These are phyloP conservation scores for Acropternis orthonyx DNA, from an alignment of 2,797 vertebrate genomes.

Conservation along the genomic window DNA sequence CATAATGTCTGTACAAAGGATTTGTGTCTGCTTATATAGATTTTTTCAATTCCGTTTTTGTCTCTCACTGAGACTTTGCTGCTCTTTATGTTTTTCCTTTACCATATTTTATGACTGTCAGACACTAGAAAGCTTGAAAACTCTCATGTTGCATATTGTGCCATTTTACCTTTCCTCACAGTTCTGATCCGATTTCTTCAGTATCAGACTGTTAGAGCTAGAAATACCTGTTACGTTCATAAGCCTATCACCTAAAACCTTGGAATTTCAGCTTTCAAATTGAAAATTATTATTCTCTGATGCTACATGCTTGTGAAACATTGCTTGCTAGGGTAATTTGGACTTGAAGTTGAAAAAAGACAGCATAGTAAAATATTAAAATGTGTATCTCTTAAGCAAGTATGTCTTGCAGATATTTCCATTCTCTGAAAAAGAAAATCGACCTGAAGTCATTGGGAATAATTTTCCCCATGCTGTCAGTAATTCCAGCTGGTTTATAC, in stretches of 20 bases:
- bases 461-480: neutral
- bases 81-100: slow-evolving; percentile 32
- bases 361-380: slow-evolving; percentile 2
- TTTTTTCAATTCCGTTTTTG: slow-evolving; percentile 26
- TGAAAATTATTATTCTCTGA: neutral
- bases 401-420: neutral
- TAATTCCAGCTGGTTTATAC: neutral
- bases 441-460: neutral
- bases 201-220: slow-evolving; percentile 1
- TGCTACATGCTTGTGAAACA: neutral
- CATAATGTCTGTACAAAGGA: slow-evolving; percentile 9
- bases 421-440: neutral
- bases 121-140: slow-evolving; percentile 6
- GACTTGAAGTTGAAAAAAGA: slow-evolving; percentile 6
- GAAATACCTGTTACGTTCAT: neutral
- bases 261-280: neutral
- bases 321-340: slow-evolving; percentile 5
- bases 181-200: slow-evolving; percentile 11
- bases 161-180: neutral
- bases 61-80: slow-evolving; percentile 40
- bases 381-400: neutral
- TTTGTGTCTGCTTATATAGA: slow-evolving; percentile 18
- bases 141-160: neutral
- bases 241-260: neutral
- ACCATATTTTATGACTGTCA: slow-evolving; percentile 1